Conservation (phyloP, 2,888 invertebrate genomes). For the Glaucopsyche alexis region DNA sequence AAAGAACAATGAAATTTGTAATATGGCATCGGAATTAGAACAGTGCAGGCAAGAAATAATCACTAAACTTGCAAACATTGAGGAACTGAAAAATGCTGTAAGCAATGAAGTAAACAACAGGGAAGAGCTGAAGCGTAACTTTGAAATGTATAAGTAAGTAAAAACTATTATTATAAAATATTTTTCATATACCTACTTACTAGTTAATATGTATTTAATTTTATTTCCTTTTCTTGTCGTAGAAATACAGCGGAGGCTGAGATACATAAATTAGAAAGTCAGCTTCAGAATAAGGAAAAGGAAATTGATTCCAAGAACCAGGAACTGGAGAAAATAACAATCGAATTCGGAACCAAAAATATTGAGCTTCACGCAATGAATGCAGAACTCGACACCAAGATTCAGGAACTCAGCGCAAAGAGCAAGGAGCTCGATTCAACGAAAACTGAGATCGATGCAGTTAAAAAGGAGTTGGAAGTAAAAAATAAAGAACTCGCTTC, state of each 20-base stretch:
- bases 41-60: slow-evolving; percentile 36
- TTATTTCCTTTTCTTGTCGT: background rate
- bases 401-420: background rate
- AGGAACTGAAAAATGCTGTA: slow-evolving; percentile 37
- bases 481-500: slow-evolving; percentile 40
- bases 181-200: background rate
- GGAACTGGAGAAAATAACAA: background rate
- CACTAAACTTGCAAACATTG: slow-evolving; percentile 34
- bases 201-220: no score
- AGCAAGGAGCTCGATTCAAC: slow-evolving; percentile 18
- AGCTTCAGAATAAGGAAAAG: background rate
- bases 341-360: background rate
- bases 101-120: slow-evolving; percentile 37
- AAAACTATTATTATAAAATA: background rate
- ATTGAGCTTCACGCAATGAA: background rate
- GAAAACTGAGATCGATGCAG: slow-evolving; percentile 31
- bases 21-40: slow-evolving; percentile 36
- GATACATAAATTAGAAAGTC: background rate
- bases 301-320: background rate
- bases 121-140: slow-evolving; percentile 31
- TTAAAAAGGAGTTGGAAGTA: slow-evolving; percentile 39
- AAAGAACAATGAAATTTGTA: slow-evolving; percentile 40
- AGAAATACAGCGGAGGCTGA: slow-evolving; percentile 19
- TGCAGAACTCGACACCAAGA: background rate
- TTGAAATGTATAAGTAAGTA: slow-evolving; percentile 11